Evolutionary conservation across 2,888 invertebrate genomes (phyloP), one percentile per base, ranked within the genome.

Genomic region (Epirrhoe tristata): DNA sequence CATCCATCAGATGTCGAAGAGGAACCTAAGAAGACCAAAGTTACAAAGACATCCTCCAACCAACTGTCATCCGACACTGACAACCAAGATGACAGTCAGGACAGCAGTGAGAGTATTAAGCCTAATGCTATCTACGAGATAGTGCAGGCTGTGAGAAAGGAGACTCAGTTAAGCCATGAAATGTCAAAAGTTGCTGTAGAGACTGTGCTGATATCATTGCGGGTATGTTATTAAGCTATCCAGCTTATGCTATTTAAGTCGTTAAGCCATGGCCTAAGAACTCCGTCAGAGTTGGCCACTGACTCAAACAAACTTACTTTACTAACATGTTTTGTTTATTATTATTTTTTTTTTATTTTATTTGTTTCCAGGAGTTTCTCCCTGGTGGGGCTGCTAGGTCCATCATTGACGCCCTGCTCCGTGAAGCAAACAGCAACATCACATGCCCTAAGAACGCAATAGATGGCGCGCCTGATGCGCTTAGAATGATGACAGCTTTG

Each of bases 81-180:
- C 67, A 91, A 91, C 65, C 93, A 93, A 67, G 93, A 93, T 69
- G 93, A 93, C 72, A 93, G 93, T 62, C 93, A 92, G 67, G 93
- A 93, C 69, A 93, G 92, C 77, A 93, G 91, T 68, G 93, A 93
- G 67, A 91, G 92, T 69, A 84, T 94, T 81, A 85, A 92, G 80
- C 86, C 95, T 64, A 87, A 94, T 89, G 87, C 94, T 69, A 87
- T 97, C 53, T 97, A 97, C 86, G 96, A 97, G 78, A 94, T 97
- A 71, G 96, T 97, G 6, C 97, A 97, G 84, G 95, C 96, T 76
- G 97, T 98, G 50, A 94, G 98, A 58, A 95, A 96, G 77, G 97
- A 97, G 81, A 98, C 98, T 0, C 97, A 97, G 79, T 94, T 98
- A 48, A 97, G 97, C 77, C 97, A 98, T 87, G 97, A 97, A 77